Conservation (phyloP, 2,113 vertebrate genomes). For the Dipodomys merriami region DNA sequence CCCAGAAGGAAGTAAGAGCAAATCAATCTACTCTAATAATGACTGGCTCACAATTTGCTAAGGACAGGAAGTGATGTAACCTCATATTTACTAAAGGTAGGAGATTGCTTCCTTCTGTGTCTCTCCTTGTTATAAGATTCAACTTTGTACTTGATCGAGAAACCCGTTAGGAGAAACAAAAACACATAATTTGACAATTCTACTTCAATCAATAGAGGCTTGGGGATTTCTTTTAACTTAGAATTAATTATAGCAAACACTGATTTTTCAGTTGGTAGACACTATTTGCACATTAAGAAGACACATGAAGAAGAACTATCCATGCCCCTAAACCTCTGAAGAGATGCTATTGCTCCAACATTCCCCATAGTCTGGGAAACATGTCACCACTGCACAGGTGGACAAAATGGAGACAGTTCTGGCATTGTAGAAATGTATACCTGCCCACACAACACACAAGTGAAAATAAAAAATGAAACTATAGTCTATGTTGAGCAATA, state of each 20-base stretch:
- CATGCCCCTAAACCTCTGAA: slow-evolving; percentile 58
- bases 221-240: slow-evolving; percentile 15
- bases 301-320: slow-evolving; percentile 66
- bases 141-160: slow-evolving; percentile 25
- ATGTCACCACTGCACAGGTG: neutral
- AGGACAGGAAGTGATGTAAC: slow-evolving; percentile 41
- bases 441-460: neutral
- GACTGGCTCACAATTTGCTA: slow-evolving; percentile 52
- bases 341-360: slow-evolving; percentile 24
- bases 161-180: slow-evolving; percentile 55
- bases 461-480: slow-evolving; percentile 12
- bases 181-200: slow-evolving; percentile 67
- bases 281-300: slow-evolving; percentile 67
- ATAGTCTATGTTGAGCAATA: neutral
- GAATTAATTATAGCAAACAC: slow-evolving; percentile 71
- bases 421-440: neutral
- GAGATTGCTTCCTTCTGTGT: slow-evolving; percentile 61
- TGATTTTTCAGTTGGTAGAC: slow-evolving; percentile 63
- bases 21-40: slow-evolving; percentile 44
- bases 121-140: slow-evolving; percentile 43
- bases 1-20: slow-evolving; percentile 55
- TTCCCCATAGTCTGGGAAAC: neutral
- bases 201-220: slow-evolving; percentile 66
- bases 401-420: slow-evolving; percentile 18
- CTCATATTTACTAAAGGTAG: slow-evolving; percentile 34